A percentile compares a stretch with the other conserved stretches of the same genome.
Evolutionary conservation across 1,140 invertebrate genomes (phyloP).

Genomic region (Drosophila seguyi): DNA sequence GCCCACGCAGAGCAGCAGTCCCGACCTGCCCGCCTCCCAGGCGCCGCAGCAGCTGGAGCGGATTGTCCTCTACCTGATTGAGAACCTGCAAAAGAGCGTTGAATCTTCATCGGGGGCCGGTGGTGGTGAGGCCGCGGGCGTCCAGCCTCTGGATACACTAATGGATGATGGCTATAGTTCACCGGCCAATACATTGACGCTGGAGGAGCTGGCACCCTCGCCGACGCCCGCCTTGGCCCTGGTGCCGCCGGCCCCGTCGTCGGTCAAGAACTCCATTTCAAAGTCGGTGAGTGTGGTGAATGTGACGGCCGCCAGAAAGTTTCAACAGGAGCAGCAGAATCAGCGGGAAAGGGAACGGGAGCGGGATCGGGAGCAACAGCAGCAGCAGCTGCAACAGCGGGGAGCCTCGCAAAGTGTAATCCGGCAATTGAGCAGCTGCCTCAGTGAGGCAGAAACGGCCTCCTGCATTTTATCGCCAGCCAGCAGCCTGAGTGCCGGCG

Average conservation of each 20-base stretch:
- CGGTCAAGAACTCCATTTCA: conserved; percentile 86
- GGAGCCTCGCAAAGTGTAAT: conserved; percentile 32
- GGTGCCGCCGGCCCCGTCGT: conserved; percentile 85
- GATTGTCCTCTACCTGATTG: conserved; percentile 89
- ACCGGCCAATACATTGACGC: conserved; percentile 54
- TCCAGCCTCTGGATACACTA: conserved; percentile 38
- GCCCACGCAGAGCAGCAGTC: conserved; percentile 74
- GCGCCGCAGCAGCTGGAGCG: conserved; percentile 88
- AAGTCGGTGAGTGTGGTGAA: conserved; percentile 85
- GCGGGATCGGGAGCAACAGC: conserved; percentile 10
- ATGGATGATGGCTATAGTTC: conserved; percentile 64
- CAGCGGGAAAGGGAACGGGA: conserved; percentile 24
- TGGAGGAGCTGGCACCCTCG: conserved; percentile 63
- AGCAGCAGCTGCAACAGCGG: background rate
- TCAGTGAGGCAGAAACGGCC: conserved; percentile 48
- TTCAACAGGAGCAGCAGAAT: conserved; percentile 58
- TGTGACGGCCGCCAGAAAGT: conserved; percentile 73
- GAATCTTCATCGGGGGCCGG: conserved; percentile 21
- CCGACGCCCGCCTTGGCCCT: conserved; percentile 79
- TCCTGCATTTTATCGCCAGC: conserved; percentile 55
- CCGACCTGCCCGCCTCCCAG: conserved; percentile 87
- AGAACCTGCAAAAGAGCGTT: conserved; percentile 86
- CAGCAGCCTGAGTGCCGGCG: conserved; percentile 45
- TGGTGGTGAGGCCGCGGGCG: conserved; percentile 16
- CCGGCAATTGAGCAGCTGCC: conserved; percentile 44